These are phyloP conservation scores for Parnassius orleans DNA, from an alignment of 2,888 invertebrate species.

Conservation along the genomic window DNA sequence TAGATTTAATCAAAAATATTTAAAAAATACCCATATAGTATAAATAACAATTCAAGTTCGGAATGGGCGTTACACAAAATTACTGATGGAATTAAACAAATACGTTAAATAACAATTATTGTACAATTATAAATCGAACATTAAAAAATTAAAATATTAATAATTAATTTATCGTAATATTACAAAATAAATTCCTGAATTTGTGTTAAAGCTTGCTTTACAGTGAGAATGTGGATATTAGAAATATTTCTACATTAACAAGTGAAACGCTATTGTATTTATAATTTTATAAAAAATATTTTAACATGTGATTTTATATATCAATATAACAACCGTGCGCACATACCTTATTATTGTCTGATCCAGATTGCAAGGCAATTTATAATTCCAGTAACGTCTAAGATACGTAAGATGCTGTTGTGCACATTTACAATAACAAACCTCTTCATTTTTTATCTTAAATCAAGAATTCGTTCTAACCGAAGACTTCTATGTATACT, in stretches of 20 bases:
- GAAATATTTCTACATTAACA: constrained; percentile 7
- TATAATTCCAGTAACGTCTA: too few species aligned
- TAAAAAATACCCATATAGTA: background rate
- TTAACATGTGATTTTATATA: background rate
- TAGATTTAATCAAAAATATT: constrained; percentile 2
- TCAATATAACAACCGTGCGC: background rate
- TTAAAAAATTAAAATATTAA: constrained; percentile 1
- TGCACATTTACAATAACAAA: too few species aligned
- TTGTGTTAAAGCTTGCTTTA: constrained; percentile 8
- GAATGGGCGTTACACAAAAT: constrained; percentile 12
- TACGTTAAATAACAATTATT: background rate
- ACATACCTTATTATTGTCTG: constrained; percentile 5
- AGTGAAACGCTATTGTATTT: background rate
- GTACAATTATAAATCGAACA: background rate
- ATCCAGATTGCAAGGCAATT: too few species aligned
- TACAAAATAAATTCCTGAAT: background rate
- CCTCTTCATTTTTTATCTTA: too few species aligned
- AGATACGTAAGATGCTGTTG: too few species aligned
- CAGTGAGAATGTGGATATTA: constrained; percentile 2
- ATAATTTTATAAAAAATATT: constrained; percentile 1
- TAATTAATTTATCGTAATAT: background rate
- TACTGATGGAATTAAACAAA: background rate
- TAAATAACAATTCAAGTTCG: background rate
- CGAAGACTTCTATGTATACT: too few species aligned
- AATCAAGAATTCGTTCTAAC: too few species aligned